Conservation (phyloP, 2,888 invertebrate genomes). For the Diaprepes abbreviatus region DNA sequence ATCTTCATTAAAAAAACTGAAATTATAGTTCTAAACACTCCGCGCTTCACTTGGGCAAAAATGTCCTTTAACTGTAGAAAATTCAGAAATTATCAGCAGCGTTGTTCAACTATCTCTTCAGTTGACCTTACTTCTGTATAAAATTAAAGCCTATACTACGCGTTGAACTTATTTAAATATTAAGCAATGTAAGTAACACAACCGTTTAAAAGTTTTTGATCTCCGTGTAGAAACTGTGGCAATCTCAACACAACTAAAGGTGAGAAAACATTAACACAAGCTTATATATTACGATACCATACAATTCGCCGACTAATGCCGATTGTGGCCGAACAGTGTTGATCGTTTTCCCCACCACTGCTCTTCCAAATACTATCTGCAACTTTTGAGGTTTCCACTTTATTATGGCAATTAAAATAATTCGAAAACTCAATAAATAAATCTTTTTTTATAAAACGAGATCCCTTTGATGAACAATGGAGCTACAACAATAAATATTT, state of each 20-base stretch:
- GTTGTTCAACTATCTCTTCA: constrained; percentile 17
- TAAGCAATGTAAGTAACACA: constrained; percentile 14
- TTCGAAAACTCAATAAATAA: too few species aligned
- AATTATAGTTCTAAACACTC: neutral
- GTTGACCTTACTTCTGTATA: constrained; percentile 33
- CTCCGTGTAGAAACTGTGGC: constrained; percentile 16
- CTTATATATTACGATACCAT: too few species aligned
- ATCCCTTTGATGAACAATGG: too few species aligned
- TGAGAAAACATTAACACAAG: constrained; percentile 19
- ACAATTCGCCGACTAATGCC: constrained; percentile 15
- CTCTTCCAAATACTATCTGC: neutral
- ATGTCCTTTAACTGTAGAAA: neutral
- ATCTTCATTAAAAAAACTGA: constrained; percentile 58
- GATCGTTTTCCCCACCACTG: constrained; percentile 1
- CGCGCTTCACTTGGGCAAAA: neutral
- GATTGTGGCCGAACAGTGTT: constrained; percentile 7
- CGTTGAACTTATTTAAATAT: constrained; percentile 15
- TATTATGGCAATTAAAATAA: too few species aligned
- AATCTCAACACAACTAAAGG: constrained; percentile 7
- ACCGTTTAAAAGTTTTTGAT: neutral
- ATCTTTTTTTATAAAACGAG: too few species aligned
- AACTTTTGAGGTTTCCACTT: too few species aligned
- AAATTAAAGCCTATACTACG: constrained; percentile 26
- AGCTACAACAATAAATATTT: too few species aligned
- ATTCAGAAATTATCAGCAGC: constrained; percentile 21